Base-by-base conservation (phyloP, 2,113 vertebrate species). In the Harpagus bidentatus region DNA sequence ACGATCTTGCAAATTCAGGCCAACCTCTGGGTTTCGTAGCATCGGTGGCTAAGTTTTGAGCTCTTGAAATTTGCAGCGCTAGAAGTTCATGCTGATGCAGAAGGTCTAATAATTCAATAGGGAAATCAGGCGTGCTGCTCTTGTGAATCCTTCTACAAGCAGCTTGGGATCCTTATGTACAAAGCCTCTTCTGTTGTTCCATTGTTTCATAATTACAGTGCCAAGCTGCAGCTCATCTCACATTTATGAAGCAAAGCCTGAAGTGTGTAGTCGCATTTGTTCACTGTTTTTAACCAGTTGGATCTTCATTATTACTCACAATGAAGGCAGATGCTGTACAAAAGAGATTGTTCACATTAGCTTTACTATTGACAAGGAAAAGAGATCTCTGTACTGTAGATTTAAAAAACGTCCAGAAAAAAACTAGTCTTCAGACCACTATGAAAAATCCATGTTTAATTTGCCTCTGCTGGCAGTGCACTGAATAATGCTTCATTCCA, bases 271-370 rank as follows among this genome's bases (percentile, higher is more conserved):
- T 32, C 1, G 1, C 34, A 86, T 59, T 87, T 95, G 38, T 82
- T 58, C 55, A 42, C 16, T 80, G 70, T 86, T 95, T 92, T 79
- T 71, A 88, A 81, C 58, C 48, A 90, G 38, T 61, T 85, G 43
- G 55, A 65, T 91, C 69, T 96, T 89, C 32, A 79, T 94, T 91
- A 80, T 61, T 85, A 66, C 42, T 69, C 89, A 94, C 56, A 94
- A 87, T 63, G 88, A 70, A 82, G 52, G 38, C 72, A 91, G 71
- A 90, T 86, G 76, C 38, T 82, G 31, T 66, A 69, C 15, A 63
- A 47, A 86, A 84, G 42, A 36, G 25, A 43, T 67, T 53, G 19
- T 76, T 77, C 82, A 77, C 53, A 38, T 62, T 36, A 58, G 31
- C n/a, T 84, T 82, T 56, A 38, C 31, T 82, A 34, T 11, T 34